Evolutionary conservation across 2,888 invertebrate genomes (phyloP).

Genomic region (Aleiodes alternator): DNA sequence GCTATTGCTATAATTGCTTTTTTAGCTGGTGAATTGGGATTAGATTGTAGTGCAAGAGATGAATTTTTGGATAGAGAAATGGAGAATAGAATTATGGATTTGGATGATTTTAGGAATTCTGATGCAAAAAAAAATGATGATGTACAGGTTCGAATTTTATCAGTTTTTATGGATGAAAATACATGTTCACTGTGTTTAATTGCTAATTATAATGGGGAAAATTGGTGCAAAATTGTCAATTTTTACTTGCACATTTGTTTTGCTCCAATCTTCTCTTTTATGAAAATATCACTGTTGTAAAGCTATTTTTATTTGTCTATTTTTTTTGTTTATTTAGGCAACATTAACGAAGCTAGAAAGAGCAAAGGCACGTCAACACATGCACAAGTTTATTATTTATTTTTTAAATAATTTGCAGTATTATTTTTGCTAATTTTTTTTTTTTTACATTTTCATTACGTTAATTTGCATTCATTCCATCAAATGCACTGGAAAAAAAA

Average conservation of each 20-base stretch:
- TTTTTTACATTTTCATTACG: constrained; percentile 34
- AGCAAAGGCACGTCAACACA: constrained; percentile 79
- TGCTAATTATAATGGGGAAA: not conserved
- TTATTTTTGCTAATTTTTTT: constrained; percentile 48
- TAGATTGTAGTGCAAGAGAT: constrained; percentile 73
- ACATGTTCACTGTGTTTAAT: not conserved
- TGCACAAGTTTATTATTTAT: constrained; percentile 63
- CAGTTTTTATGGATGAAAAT: not conserved
- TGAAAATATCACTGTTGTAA: constrained; percentile 17
- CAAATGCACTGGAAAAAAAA: too few relatives aligned
- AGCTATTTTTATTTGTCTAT: constrained; percentile 47
- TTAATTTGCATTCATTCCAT: not conserved
- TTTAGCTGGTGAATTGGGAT: constrained; percentile 74
- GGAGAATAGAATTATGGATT: not conserved
- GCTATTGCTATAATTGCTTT: constrained; percentile 78
- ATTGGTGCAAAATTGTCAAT: constrained; percentile 7
- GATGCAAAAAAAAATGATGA: constrained; percentile 60
- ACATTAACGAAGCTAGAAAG: constrained; percentile 79
- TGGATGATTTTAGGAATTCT: not conserved
- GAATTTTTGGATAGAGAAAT: constrained; percentile 46
- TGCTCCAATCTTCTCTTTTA: constrained; percentile 14
- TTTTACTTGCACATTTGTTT: not conserved
- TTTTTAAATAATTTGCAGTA: constrained; percentile 33
- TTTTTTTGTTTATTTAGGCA: constrained; percentile 78
- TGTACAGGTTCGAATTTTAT: constrained; percentile 67